Conservation (phyloP, 1,140 invertebrate species). For the Cyrtorhinus lividipennis region DNA sequence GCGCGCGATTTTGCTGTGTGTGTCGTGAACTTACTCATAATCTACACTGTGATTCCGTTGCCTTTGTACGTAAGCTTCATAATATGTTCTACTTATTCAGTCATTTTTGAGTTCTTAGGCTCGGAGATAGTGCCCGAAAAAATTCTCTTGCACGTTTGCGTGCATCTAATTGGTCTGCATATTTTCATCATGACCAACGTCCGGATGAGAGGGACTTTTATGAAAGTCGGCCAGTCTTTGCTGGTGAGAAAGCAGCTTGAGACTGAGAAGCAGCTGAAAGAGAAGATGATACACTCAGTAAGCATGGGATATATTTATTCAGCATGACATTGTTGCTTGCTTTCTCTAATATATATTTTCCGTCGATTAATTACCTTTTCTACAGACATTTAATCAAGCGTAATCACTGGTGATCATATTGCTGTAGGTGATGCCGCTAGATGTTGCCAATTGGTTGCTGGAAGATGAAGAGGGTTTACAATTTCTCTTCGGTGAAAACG, state of each 20-base stretch:
- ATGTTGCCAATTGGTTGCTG: constrained; percentile 76
- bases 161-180: constrained; percentile 84
- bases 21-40: constrained; percentile 71
- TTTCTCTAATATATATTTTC: neutral
- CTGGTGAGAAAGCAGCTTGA: constrained; percentile 74
- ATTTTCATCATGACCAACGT: constrained; percentile 85
- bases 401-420: too few species aligned
- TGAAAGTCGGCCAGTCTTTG: constrained; percentile 88
- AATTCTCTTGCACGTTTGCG: constrained; percentile 67
- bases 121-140: constrained; percentile 42
- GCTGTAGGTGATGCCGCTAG: constrained; percentile 79
- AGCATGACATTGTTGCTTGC: neutral
- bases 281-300: constrained; percentile 87
- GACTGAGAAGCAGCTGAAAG: constrained; percentile 85
- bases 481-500: constrained; percentile 35
- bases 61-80: constrained; percentile 69
- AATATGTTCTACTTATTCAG: constrained; percentile 63
- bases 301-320: too few species aligned
- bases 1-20: constrained; percentile 72
- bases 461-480: constrained; percentile 45
- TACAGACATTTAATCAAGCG: neutral
- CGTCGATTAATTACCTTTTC: neutral
- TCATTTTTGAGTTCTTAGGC: constrained; percentile 53
- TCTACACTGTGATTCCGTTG: constrained; percentile 86
- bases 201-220: constrained; percentile 84